Evolutionary conservation across 1,140 invertebrate species (phyloP), one percentile per base, ranked within the genome.

Genomic region (Ceratina australensis): DNA sequence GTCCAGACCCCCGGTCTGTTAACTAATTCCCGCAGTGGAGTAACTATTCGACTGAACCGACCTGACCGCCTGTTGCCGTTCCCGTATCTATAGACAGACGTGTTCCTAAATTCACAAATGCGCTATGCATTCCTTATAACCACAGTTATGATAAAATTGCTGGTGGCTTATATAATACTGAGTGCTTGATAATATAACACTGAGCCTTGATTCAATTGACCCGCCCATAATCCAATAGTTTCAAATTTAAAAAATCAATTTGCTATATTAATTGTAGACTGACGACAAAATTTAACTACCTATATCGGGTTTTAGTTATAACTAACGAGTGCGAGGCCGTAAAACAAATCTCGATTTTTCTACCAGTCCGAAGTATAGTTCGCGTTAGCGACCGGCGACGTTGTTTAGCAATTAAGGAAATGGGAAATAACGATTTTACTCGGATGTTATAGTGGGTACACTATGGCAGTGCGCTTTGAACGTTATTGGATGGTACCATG

Each of bases 11-110:
- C 22, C 5, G 54, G 49, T 22, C 64, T 65, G 56, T 69, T 50
- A 56, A 69, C 24, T 49, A 56, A 67, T 68, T 81, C 54, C 22
- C 42, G 12, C 57, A 81, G 79, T 81, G 13, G 81, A 82, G n/a
- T 57, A 77, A 67, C 67, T 63, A 61, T 65, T 67, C 50, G 67
- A 72, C 54, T 77, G 49, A 49, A 20, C 73, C 54, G 79, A 56
- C 73, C 49, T 26, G 18, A 50, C 28, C 65, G 68, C 20, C 56
- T 61, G 50, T 66, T 33, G 47, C 26, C 42, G 24, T 56, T 2
- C 22, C 20, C 24, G 5, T 42, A 42, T 42, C 8, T 42, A 26
- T 16, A 10, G 2, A 42, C 33, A 10, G 2, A 42, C 33, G 3
- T 42, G 33, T 42, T 10, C 33, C 33, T 42, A 42, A 42, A 42